phyloP scores from a whole-genome alignment of 2,888 invertebrate species.

The Diplazon laetatorius region DNA sequence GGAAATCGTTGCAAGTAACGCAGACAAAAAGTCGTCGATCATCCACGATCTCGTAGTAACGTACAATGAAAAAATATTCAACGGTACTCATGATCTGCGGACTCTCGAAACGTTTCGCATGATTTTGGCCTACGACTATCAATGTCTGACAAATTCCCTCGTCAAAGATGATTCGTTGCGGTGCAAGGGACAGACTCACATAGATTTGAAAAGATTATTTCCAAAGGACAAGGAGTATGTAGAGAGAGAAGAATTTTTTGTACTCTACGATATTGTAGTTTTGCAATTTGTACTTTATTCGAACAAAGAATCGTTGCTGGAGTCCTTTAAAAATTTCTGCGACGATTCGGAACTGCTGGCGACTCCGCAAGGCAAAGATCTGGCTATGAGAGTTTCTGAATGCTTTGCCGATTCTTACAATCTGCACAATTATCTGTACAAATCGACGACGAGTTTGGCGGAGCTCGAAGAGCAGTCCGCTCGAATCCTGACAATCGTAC shows the following conservation, averaged over 20 bases:
- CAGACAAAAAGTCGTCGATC: conserved; percentile 16
- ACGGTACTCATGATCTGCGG: conserved; percentile 46
- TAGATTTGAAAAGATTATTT: conserved; percentile 43
- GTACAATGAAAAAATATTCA: conserved; percentile 62
- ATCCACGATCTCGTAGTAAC: conserved; percentile 46
- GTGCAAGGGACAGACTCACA: background rate
- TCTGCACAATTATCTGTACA: conserved; percentile 61
- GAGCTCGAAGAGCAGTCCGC: background rate
- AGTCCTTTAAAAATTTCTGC: conserved; percentile 66
- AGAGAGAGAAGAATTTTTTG: conserved; percentile 46
- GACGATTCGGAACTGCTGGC: conserved; percentile 19
- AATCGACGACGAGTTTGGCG: background rate
- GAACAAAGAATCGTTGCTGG: conserved; percentile 53
- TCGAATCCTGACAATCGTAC: conserved; percentile 59
- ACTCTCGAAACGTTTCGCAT: conserved; percentile 67
- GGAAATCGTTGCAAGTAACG: conserved; percentile 50
- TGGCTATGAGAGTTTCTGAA: conserved; percentile 68
- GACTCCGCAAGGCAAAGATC: conserved; percentile 39
- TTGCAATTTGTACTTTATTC: conserved; percentile 69
- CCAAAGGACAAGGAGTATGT: background rate
- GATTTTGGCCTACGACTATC: conserved; percentile 73
- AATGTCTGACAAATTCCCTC: conserved; percentile 39
- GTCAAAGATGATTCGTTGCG: background rate
- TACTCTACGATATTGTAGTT: conserved; percentile 71
- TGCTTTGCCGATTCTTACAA: conserved; percentile 70